phyloP scores from a whole-genome alignment of 2,888 invertebrate genomes.

The Clitarchus hookeri region DNA sequence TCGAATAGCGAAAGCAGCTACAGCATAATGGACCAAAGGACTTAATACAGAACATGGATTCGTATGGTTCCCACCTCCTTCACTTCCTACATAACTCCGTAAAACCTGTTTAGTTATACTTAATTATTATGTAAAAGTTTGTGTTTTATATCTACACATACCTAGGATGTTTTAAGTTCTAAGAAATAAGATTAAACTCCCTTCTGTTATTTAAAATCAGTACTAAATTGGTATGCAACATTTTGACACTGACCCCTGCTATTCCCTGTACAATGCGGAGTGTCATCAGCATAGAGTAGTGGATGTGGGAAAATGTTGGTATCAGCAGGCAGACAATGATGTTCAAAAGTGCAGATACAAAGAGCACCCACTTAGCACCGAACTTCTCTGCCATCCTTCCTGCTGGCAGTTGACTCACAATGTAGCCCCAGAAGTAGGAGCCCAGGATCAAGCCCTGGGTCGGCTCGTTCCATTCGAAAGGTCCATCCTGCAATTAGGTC shows the following conservation, averaged over 20 bases:
- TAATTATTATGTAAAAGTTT: no score
- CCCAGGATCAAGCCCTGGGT: conserved; percentile 78
- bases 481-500: conserved; percentile 71
- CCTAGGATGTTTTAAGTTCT: no score
- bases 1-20: no score
- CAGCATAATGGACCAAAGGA: no score
- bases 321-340: conserved; percentile 76
- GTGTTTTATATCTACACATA: no score
- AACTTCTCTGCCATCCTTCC: conserved; percentile 78
- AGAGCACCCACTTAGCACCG: conserved; percentile 90
- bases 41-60: no score
- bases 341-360: conserved; percentile 76
- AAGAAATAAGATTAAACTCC: no score
- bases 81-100: no score
- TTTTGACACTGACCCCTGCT: conserved; percentile 63
- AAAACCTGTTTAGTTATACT: no score
- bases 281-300: conserved; percentile 66
- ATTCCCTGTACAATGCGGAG: conserved; percentile 77
- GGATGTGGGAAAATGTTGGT: conserved; percentile 71
- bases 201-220: no score
- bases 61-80: no score
- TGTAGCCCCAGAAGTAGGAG: conserved; percentile 87
- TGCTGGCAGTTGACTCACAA: conserved; percentile 77
- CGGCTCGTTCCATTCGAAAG: conserved; percentile 73
- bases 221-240: no score